These are phyloP conservation scores for Neogobius melanostomus DNA, from an alignment of 2,113 vertebrate genomes.

Conservation along the genomic window DNA sequence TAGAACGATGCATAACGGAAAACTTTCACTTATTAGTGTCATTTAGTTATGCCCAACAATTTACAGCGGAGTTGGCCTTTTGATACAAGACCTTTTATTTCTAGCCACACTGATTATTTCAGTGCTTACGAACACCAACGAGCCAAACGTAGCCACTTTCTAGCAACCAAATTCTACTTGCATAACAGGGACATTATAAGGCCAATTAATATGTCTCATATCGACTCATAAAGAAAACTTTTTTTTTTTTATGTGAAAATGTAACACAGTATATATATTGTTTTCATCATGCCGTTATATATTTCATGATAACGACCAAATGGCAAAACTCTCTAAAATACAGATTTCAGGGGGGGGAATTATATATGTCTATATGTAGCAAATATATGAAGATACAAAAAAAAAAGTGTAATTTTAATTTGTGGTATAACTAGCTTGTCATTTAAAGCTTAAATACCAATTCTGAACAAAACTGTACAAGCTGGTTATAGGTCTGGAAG, in stretches of 20 bases:
- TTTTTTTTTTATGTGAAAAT: constrained; percentile 19
- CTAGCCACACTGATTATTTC: neutral
- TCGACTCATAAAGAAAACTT: neutral
- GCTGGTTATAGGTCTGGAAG: constrained; percentile 34
- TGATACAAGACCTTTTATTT: neutral
- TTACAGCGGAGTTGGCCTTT: neutral
- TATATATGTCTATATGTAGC: constrained; percentile 73
- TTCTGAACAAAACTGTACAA: constrained; percentile 31
- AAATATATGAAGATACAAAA: constrained; percentile 75
- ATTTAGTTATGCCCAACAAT: neutral
- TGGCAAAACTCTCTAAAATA: constrained; percentile 65
- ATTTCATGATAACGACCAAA: constrained; percentile 56
- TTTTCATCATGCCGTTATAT: constrained; percentile 49
- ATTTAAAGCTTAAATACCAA: constrained; percentile 74
- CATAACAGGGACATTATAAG: neutral
- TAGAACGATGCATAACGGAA: neutral
- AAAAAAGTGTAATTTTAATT: constrained; percentile 61
- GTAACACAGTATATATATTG: constrained; percentile 38
- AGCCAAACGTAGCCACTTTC: neutral
- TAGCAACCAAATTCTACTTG: constrained; percentile 6
- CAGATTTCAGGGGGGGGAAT: constrained; percentile 70
- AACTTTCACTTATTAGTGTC: neutral
- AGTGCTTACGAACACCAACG: neutral
- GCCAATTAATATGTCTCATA: neutral
- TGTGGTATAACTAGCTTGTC: constrained; percentile 64